phyloP scores from a whole-genome alignment of 1,140 invertebrate genomes.

The Dendroctonus valens region DNA sequence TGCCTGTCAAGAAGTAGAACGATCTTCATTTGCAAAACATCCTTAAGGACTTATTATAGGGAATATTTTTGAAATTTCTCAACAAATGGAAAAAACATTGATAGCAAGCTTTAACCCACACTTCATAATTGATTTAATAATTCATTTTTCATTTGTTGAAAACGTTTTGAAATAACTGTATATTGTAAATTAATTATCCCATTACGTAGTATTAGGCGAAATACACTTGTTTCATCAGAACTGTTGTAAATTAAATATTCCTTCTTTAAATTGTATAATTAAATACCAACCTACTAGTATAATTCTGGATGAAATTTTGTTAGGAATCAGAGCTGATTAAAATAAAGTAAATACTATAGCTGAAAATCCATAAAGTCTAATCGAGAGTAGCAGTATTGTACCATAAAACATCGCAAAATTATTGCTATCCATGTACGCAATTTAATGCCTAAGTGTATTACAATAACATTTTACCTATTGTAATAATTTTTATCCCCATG shows the following conservation, averaged over 20 bases:
- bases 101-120: not conserved
- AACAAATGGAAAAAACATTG: not conserved
- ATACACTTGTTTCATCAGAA: slow-evolving; percentile 2
- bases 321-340: not conserved
- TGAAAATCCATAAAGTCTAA: not conserved
- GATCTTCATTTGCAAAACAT: not conserved
- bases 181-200: not conserved
- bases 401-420: not conserved
- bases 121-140: not conserved
- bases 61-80: not conserved
- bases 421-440: not conserved
- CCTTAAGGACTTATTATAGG: not conserved
- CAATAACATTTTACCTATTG: slow-evolving; percentile 27
- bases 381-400: not conserved
- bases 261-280: slow-evolving; percentile 10
- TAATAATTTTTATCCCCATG: slow-evolving; percentile 28
- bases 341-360: not conserved
- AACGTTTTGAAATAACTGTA: not conserved
- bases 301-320: slow-evolving; percentile 8
- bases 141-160: not conserved
- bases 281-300: not conserved
- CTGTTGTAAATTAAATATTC: slow-evolving; percentile 24
- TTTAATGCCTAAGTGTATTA: slow-evolving; percentile 21
- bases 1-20: not conserved
- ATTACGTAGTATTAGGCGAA: slow-evolving; percentile 1